These are phyloP conservation scores for Cordilura impudica DNA, from an alignment of 2,888 invertebrate genomes.

Conservation along the genomic window DNA sequence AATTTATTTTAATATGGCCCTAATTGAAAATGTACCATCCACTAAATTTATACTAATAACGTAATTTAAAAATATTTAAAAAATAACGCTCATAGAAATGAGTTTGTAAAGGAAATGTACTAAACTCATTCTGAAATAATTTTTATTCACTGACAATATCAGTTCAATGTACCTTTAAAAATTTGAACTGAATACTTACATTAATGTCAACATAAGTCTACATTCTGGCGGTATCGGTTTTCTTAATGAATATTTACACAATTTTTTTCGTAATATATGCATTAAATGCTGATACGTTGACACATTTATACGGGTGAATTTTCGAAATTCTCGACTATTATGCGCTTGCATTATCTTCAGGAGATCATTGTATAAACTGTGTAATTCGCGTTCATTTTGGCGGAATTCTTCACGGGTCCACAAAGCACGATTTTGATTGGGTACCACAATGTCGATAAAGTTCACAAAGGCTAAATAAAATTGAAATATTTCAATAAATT, in stretches of 20 bases:
- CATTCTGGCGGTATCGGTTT: conserved; percentile 59
- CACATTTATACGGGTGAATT: conserved; percentile 50
- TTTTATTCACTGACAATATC: too few species aligned
- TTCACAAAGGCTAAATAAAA: conserved; percentile 55
- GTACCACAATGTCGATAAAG: conserved; percentile 50
- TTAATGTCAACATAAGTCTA: conserved; percentile 49
- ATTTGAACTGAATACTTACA: conserved; percentile 35
- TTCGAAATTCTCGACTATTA: conserved; percentile 55
- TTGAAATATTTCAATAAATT: conserved; percentile 53
- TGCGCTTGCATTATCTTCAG: conserved; percentile 34
- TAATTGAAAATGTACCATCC: too few species aligned
- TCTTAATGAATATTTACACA: conserved; percentile 44
- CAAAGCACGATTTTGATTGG: conserved; percentile 36
- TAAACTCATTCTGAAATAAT: too few species aligned
- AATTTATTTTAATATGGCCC: too few species aligned
- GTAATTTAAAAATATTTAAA: too few species aligned
- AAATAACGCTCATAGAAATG: too few species aligned
- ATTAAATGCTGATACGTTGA: conserved; percentile 50
- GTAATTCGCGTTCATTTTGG: conserved; percentile 53
- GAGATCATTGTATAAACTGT: conserved; percentile 45
- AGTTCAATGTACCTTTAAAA: neutral
- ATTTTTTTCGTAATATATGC: conserved; percentile 29
- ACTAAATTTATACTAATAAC: too few species aligned
- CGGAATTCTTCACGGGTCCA: conserved; percentile 59
- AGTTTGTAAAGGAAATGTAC: too few species aligned